Evolutionary conservation across 1,140 invertebrate species (phyloP), one percentile per base, ranked within the genome.

Genomic region (Cephus cinctus): DNA sequence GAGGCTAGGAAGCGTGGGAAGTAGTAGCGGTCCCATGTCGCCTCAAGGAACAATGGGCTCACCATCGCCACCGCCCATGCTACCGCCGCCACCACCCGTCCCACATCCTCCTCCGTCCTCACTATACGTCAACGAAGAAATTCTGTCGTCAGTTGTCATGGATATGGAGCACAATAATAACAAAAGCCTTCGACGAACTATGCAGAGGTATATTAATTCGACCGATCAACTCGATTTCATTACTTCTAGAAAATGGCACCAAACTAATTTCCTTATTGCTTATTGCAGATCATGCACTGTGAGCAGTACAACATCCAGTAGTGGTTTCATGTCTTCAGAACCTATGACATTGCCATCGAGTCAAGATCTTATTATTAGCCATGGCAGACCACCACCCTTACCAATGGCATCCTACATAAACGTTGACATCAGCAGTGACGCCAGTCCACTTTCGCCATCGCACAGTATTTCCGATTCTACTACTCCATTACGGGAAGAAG

Each of bases 11-110:
- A 78, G 73, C 38, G 61, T 77, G 5, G 72, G 67, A 16, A 78
- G 76, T 41, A 79, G 80, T 40, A 81, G 78, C 62, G 81, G 82
- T 44, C 75, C 79, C 21, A 69, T 80, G 31, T 78, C 79, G 38
- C 81, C 82, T 36, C 73, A 73, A 51, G 70, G 71, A 22, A 81
- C 80, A 22, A 71, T 79, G 46, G 75, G 67, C 5, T 67, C 66
- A n/a, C 68, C 73, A 12, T 73, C 78, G 2, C 72, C 74, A 16
- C 74, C 77, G 5, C 69, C 70, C 12, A 46, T 58, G 14, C 57
- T 61, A 34, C 44, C 67, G 60, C 58, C 78, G 61, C 61, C 71
- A 65, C 47, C 66, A 45, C 64, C 62, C 21, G 45, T 57, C 43
- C 56, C 65, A 43, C 60, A 63, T 21, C 51, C 65, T 18, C 54